phyloP scores from a whole-genome alignment of 2,797 vertebrate genomes.

The Sebastolobus altivelis region DNA sequence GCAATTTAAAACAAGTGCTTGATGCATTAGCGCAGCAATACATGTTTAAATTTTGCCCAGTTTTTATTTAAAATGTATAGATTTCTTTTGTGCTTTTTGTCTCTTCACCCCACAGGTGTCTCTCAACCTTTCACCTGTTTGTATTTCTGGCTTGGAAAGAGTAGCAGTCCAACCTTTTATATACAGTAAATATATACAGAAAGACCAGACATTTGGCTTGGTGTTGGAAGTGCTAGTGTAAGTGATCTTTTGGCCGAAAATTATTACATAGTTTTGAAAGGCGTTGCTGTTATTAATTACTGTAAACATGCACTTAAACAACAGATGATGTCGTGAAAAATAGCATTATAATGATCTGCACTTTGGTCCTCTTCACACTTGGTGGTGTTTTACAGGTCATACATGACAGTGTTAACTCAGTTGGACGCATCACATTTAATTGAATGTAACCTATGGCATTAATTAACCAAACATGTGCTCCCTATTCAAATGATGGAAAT shows the following conservation, averaged over 20 bases:
- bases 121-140: not conserved
- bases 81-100: not conserved
- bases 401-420: not conserved
- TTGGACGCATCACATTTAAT: constrained; percentile 2
- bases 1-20: constrained; percentile 26
- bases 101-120: not conserved
- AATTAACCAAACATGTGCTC: not conserved
- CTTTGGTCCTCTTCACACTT: not conserved
- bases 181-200: not conserved
- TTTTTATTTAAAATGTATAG: not conserved
- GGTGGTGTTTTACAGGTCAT: not conserved
- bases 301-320: not conserved
- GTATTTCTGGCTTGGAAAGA: not conserved
- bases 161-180: not conserved
- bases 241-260: not conserved
- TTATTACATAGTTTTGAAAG: not conserved
- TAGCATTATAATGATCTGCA: not conserved
- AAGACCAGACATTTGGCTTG: not conserved
- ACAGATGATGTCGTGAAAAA: not conserved
- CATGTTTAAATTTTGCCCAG: not conserved
- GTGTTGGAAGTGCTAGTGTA: constrained; percentile 2
- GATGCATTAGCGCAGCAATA: not conserved
- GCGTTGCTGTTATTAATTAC: not conserved
- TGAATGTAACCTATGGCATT: not conserved
- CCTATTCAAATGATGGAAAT: constrained; percentile 1